These are phyloP conservation scores for Syrrhaptes paradoxus DNA, from an alignment of 2,113 vertebrate genomes.

Conservation along the genomic window DNA sequence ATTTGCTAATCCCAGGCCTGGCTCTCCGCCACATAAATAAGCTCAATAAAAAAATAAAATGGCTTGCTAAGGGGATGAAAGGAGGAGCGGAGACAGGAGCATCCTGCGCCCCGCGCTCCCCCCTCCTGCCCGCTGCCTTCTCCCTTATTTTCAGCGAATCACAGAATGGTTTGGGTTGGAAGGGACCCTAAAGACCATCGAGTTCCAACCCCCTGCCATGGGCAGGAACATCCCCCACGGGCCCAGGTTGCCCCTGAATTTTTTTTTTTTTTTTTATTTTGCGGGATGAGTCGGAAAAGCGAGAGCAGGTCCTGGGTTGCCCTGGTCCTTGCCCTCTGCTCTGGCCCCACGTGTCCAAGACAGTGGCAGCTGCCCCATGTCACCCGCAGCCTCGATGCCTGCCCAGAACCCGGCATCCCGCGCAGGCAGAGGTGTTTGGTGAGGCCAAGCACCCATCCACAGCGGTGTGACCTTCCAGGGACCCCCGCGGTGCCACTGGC, in stretches of 20 bases:
- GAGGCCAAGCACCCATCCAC: rapidly evolving
- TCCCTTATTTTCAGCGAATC: background rate
- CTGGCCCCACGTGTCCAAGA: rapidly evolving
- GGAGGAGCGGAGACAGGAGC: background rate
- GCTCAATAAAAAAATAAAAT: background rate
- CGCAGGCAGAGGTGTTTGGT: rapidly evolving
- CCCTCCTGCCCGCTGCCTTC: background rate
- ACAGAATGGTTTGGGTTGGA: too few species aligned
- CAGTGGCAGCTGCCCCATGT: rapidly evolving
- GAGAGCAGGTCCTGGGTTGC: background rate
- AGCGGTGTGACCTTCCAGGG: background rate
- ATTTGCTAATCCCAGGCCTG: background rate
- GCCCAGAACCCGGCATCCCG: background rate
- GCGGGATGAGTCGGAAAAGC: background rate
- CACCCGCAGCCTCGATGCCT: background rate
- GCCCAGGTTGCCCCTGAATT: too few species aligned
- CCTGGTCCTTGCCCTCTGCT: background rate
- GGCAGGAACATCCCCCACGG: too few species aligned
- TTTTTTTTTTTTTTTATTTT: background rate
- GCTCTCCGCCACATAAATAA: background rate
- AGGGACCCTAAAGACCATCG: too few species aligned
- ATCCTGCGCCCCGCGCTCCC: background rate
- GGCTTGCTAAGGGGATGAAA: background rate
- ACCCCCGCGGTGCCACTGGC: rapidly evolving
- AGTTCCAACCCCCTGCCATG: too few species aligned